phyloP scores from a whole-genome alignment of 2,113 vertebrate genomes.

The Fregetta grallaria region DNA sequence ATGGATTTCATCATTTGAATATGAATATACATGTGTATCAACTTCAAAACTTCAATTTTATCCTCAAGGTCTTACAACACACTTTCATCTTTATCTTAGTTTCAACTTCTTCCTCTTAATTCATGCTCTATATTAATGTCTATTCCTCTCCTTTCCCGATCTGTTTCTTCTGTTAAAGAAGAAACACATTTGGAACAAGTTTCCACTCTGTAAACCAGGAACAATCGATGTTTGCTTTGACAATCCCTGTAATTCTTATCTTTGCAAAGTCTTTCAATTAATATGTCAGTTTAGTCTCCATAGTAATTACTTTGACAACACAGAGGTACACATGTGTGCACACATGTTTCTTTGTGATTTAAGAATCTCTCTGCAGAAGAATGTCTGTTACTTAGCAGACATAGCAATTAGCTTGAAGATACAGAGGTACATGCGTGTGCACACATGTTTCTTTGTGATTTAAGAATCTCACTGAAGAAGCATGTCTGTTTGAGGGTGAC shows the following conservation, averaged over 20 bases:
- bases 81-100: neutral
- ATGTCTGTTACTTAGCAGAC: neutral
- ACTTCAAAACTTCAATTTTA: neutral
- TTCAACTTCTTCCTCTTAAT: neutral
- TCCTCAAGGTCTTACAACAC: neutral
- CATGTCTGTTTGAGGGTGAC: neutral
- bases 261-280: neutral
- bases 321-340: fast-evolving
- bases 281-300: neutral
- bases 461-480: neutral
- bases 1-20: neutral
- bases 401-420: neutral
- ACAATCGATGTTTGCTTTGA: neutral
- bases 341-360: neutral
- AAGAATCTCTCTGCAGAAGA: neutral
- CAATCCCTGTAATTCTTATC: neutral
- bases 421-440: fast-evolving
- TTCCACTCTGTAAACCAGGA: neutral
- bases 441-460: neutral
- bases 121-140: neutral
- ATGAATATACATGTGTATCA: neutral
- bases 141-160: neutral
- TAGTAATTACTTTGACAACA: neutral
- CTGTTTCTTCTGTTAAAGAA: neutral
- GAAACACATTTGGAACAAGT: neutral